These are phyloP conservation scores for Alloscopus bannaensis DNA, from an alignment of 2,888 invertebrate species.

Conservation along the genomic window DNA sequence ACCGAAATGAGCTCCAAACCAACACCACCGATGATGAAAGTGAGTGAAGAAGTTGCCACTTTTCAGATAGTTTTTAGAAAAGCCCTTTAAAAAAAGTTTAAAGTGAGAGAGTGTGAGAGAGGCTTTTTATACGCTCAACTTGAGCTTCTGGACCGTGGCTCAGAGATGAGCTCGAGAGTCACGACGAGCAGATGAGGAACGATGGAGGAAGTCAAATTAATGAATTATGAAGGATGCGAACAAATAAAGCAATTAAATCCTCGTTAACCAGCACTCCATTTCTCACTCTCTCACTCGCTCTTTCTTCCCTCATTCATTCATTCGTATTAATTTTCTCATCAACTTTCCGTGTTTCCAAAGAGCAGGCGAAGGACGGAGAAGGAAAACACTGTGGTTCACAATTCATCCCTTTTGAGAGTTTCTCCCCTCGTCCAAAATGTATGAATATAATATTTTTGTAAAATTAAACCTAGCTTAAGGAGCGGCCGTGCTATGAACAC, in stretches of 20 bases:
- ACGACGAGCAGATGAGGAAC: conserved; percentile 44
- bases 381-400: conserved; percentile 14
- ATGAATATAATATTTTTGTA: no score
- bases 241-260: conserved; percentile 74
- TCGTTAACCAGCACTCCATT: conserved; percentile 73
- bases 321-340: conserved; percentile 73
- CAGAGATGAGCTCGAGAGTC: not conserved
- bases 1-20: no score
- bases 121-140: not conserved
- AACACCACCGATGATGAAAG: no score
- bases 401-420: not conserved
- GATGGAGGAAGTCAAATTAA: conserved; percentile 70
- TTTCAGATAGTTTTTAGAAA: conserved; percentile 34
- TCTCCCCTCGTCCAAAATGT: no score
- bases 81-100: conserved; percentile 48
- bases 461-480: no score
- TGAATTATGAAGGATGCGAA: conserved; percentile 73
- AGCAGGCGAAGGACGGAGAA: not conserved
- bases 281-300: conserved; percentile 63
- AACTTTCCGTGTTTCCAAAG: conserved; percentile 45
- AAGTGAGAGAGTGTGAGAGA: conserved; percentile 5
- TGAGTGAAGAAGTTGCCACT: not conserved
- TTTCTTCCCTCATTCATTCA: no score
- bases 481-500: not conserved
- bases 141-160: no score